Percentiles rank a stretch among this genome's conserved stretches.
Evolutionary conservation across 2,888 invertebrate species (phyloP).

Genomic region (Syrista parreyssii): DNA sequence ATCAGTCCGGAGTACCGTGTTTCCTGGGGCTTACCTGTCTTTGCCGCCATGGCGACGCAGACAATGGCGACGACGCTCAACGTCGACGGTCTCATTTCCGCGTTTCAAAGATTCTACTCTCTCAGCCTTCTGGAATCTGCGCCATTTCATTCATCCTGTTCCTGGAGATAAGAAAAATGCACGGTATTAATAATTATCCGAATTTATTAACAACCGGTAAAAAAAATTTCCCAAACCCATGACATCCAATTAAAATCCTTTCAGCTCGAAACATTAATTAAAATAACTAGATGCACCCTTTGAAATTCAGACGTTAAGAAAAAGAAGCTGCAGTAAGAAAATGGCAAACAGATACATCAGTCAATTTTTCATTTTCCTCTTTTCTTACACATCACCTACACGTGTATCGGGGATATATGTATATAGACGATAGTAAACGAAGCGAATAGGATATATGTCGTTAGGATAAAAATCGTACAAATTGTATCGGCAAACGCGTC

Average conservation of each 20-base stretch:
- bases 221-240: too few species aligned
- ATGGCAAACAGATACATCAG: neutral
- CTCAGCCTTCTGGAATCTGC: constrained; percentile 59
- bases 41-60: constrained; percentile 50
- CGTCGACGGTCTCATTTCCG: constrained; percentile 57
- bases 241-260: constrained; percentile 17
- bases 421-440: too few species aligned
- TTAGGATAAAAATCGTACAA: neutral
- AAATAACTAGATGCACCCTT: neutral
- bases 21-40: constrained; percentile 41
- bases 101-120: constrained; percentile 22
- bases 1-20: too few species aligned
- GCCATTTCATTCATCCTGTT: constrained; percentile 52
- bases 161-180: constrained; percentile 23
- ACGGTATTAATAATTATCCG: neutral
- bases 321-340: neutral
- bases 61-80: constrained; percentile 61
- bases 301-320: constrained; percentile 38
- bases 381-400: neutral
- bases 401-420: too few species aligned
- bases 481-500: neutral
- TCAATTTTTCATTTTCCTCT: neutral
- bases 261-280: neutral
- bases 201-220: neutral
- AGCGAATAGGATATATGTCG: too few species aligned